Evolutionary conservation across 2,797 vertebrate genomes (phyloP).

Genomic region (Ctenopoma kingsleyae): DNA sequence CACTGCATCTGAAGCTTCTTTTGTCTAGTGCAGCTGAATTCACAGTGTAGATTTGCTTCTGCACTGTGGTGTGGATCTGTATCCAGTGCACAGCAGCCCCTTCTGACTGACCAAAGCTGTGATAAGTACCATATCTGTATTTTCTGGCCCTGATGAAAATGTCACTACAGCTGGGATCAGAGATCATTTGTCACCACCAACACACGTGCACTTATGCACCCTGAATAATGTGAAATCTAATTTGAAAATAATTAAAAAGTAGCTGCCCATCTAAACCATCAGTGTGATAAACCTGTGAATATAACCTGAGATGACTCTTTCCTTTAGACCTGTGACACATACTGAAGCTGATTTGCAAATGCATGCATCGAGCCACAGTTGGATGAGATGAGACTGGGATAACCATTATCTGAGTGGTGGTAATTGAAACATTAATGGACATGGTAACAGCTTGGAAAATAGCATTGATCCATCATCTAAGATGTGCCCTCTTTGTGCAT

Average conservation of each 20-base stretch:
- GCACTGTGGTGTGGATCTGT: not conserved
- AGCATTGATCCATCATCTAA: slow-evolving; percentile 78
- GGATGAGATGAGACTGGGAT: slow-evolving; percentile 55
- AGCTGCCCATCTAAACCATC: slow-evolving; percentile 11
- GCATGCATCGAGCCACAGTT: slow-evolving; percentile 46
- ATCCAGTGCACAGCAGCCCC: not conserved
- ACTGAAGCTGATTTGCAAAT: slow-evolving; percentile 41
- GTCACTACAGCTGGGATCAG: slow-evolving; percentile 16
- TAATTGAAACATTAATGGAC: slow-evolving; percentile 80
- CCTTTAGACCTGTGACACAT: slow-evolving; percentile 37
- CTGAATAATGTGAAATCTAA: slow-evolving; percentile 28
- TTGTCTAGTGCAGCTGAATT: slow-evolving; percentile 24
- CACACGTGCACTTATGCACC: not conserved
- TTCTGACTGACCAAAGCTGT: slow-evolving; percentile 6
- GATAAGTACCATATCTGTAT: slow-evolving; percentile 16
- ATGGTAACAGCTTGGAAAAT: slow-evolving; percentile 73
- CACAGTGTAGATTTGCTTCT: slow-evolving; percentile 3
- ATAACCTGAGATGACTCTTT: slow-evolving; percentile 34
- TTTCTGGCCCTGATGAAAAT: slow-evolving; percentile 36
- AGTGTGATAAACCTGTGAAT: slow-evolving; percentile 38
- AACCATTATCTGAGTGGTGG: slow-evolving; percentile 66
- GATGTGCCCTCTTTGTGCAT: slow-evolving; percentile 69
- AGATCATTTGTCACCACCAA: slow-evolving; percentile 33
- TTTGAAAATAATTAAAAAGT: slow-evolving; percentile 54
- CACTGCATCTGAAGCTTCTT: slow-evolving; percentile 19